Conservation (phyloP, 2,797 vertebrate species). For the Argentina silus region DNA sequence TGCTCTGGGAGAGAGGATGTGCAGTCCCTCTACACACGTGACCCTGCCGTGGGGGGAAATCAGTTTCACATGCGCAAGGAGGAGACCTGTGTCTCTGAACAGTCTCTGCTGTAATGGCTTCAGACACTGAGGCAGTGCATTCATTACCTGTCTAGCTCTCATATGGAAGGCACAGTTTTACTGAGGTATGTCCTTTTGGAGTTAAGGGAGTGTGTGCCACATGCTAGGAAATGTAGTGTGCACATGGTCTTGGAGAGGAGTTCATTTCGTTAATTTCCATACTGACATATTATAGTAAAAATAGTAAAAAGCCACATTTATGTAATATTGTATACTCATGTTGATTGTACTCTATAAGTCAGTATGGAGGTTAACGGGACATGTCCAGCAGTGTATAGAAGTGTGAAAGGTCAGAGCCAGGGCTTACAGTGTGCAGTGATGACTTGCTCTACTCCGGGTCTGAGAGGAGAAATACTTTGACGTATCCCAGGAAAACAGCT, state of each 20-base stretch:
- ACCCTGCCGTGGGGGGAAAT: slow-evolving; percentile 67
- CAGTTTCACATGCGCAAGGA: slow-evolving; percentile 70
- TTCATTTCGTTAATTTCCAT: no score
- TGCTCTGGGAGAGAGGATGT: slow-evolving; percentile 48
- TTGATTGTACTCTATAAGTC: not conserved
- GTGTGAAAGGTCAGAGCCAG: slow-evolving; percentile 1
- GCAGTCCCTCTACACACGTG: slow-evolving; percentile 65
- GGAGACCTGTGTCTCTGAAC: slow-evolving; percentile 63
- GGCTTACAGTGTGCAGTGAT: slow-evolving; percentile 45
- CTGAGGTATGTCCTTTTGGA: no score
- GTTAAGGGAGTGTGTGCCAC: no score
- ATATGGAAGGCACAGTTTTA: no score
- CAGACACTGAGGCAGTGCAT: slow-evolving; percentile 52
- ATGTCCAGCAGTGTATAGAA: not conserved
- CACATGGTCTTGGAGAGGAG: no score
- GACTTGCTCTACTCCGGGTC: slow-evolving; percentile 57
- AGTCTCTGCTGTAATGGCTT: slow-evolving; percentile 66
- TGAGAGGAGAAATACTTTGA: slow-evolving; percentile 60
- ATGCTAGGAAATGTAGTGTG: no score
- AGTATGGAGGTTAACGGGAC: not conserved
- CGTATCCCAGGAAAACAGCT: slow-evolving; percentile 55
- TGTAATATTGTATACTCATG: no score
- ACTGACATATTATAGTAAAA: no score
- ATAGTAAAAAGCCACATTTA: no score
- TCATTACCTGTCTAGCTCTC: no score